phyloP scores from a whole-genome alignment of 1,140 invertebrate genomes.

The Euschistus heros region DNA sequence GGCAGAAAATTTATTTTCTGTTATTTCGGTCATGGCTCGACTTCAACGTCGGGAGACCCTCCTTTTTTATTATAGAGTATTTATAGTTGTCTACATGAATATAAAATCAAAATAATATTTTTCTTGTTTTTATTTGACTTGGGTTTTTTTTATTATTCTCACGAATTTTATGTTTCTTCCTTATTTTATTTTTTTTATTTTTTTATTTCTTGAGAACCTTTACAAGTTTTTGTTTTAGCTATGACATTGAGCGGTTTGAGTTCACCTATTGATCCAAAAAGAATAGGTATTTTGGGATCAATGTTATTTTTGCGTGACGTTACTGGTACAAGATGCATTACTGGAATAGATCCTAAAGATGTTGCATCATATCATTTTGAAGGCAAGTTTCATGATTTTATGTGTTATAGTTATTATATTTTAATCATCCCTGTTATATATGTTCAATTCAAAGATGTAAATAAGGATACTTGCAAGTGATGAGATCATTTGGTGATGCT shows the following conservation, averaged over 20 bases:
- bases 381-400: slow-evolving; percentile 34
- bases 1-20: no score
- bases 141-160: background rate
- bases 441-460: no score
- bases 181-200: background rate
- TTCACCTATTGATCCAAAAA: slow-evolving; percentile 37
- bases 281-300: slow-evolving; percentile 51
- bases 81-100: no score
- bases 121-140: background rate
- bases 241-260: slow-evolving; percentile 35
- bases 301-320: slow-evolving; percentile 62
- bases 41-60: no score
- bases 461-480: no score
- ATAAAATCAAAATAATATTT: no score
- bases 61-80: no score
- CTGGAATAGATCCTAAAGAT: slow-evolving; percentile 43
- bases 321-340: slow-evolving; percentile 54
- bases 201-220: background rate
- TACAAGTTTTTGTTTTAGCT: slow-evolving; percentile 30
- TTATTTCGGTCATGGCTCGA: no score
- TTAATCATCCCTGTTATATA: no score
- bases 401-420: no score
- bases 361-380: slow-evolving; percentile 47
- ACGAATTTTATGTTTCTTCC: background rate
- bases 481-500: no score